These are phyloP conservation scores for Oegoconia quadripuncta DNA, from an alignment of 2,888 invertebrate genomes.

Conservation along the genomic window DNA sequence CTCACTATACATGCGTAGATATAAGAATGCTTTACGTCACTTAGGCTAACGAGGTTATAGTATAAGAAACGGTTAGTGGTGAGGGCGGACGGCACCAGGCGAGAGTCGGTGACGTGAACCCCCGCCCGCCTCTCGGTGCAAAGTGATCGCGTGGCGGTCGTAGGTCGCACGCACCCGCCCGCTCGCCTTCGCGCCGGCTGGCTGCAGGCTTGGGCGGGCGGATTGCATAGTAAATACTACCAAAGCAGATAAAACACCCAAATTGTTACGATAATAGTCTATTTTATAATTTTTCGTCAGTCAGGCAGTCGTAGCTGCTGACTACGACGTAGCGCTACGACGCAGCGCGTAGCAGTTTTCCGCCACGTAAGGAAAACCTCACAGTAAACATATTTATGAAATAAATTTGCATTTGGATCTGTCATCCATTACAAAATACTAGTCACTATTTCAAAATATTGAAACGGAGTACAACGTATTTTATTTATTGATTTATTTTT, in stretches of 20 bases:
- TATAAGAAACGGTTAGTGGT: constrained; percentile 38
- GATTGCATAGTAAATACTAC: constrained; percentile 40
- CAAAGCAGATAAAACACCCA: constrained; percentile 36
- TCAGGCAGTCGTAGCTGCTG: no score
- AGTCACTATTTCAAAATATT: no score
- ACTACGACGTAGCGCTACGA: no score
- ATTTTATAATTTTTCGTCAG: not conserved
- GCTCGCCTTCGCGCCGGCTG: constrained; percentile 32
- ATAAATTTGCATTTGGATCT: no score
- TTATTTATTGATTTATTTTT: no score
- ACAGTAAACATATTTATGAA: no score
- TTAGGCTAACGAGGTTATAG: constrained; percentile 63
- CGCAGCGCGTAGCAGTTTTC: no score
- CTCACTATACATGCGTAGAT: constrained; percentile 40
- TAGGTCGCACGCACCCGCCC: constrained; percentile 27
- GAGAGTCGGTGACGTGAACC: constrained; percentile 47
- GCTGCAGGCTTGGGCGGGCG: constrained; percentile 47
- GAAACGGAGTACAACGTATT: no score
- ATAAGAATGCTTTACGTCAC: constrained; percentile 60
- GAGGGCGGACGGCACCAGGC: constrained; percentile 27
- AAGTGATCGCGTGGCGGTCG: constrained; percentile 65
- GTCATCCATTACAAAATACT: no score
- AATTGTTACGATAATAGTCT: not conserved
- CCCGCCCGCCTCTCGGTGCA: constrained; percentile 57
- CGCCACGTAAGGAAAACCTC: no score